Conservation (phyloP, 2,113 vertebrate species). For the Penelope pileata region DNA sequence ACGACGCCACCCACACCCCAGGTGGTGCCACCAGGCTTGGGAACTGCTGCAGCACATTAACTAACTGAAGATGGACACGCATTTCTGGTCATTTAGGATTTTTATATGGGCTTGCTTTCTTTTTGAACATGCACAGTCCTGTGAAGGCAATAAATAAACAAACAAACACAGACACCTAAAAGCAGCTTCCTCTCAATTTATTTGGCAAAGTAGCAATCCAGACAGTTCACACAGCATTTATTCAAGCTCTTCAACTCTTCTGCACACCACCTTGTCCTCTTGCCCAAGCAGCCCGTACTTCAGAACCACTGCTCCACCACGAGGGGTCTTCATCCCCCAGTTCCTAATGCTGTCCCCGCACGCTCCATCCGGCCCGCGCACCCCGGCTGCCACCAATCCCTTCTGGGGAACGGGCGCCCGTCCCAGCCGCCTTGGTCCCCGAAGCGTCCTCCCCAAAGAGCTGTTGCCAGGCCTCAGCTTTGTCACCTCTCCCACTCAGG, state of each 20-base stretch:
- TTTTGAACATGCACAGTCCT: background rate
- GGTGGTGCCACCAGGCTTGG: background rate
- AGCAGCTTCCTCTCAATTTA: slow-evolving; percentile 62
- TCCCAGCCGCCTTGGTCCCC: slow-evolving; percentile 58
- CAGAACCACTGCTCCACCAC: slow-evolving; percentile 40
- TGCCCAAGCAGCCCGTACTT: slow-evolving; percentile 44
- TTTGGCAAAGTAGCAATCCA: slow-evolving; percentile 73
- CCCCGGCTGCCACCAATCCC: background rate
- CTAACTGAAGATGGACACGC: background rate
- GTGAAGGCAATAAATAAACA: background rate
- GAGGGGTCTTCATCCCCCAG: background rate
- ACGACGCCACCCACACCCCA: background rate
- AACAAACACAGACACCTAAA: background rate
- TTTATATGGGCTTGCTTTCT: background rate
- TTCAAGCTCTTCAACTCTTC: slow-evolving; percentile 60
- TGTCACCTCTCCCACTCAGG: slow-evolving; percentile 26
- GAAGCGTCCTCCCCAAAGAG: background rate
- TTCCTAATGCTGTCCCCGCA: slow-evolving; percentile 1
- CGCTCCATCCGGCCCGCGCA: background rate
- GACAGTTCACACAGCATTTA: slow-evolving; percentile 68
- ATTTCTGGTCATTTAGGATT: background rate
- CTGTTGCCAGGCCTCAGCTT: background rate
- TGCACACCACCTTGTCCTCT: slow-evolving; percentile 34
- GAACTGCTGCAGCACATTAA: background rate
- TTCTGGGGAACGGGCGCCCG: background rate